A percentile compares a stretch with the other conserved stretches of the same genome.
These are phyloP conservation scores for Amphimallon solstitiale DNA, from an alignment of 2,888 invertebrate species.

Conservation along the genomic window DNA sequence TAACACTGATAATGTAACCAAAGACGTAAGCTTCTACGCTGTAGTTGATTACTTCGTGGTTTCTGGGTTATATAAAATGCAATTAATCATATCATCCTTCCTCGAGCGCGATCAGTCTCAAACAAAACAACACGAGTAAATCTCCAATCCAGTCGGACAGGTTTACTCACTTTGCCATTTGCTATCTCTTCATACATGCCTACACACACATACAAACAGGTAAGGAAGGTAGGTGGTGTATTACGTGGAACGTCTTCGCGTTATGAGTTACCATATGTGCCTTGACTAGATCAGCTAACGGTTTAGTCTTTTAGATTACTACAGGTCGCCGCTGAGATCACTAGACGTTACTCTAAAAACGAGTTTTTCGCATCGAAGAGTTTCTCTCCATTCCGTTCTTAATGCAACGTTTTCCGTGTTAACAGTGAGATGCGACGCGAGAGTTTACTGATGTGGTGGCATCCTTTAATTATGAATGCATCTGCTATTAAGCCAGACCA, in stretches of 20 bases:
- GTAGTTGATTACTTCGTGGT: no score
- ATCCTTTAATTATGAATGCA: conserved; percentile 23
- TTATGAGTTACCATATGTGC: conserved; percentile 35
- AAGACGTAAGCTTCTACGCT: no score
- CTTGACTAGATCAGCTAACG: conserved; percentile 39
- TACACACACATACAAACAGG: no score
- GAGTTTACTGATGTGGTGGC: conserved; percentile 22
- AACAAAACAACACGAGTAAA: no score
- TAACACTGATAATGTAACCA: no score
- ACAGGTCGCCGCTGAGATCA: conserved; percentile 29
- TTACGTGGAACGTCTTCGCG: conserved; percentile 24
- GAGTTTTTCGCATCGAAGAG: conserved; percentile 29
- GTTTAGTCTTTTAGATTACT: conserved; percentile 33
- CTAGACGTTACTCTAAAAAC: conserved; percentile 32
- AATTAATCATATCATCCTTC: no score
- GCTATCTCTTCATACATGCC: no score
- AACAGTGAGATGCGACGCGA: not conserved
- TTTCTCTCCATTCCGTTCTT: no score
- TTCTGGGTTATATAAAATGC: no score
- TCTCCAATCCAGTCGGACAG: no score
- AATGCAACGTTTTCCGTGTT: conserved; percentile 24
- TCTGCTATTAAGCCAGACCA: conserved; percentile 1
- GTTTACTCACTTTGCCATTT: no score
- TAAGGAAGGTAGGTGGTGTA: not conserved
- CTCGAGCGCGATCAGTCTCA: no score